phyloP scores from a whole-genome alignment of 2,797 vertebrate genomes.

The Orestias chungarensis region DNA sequence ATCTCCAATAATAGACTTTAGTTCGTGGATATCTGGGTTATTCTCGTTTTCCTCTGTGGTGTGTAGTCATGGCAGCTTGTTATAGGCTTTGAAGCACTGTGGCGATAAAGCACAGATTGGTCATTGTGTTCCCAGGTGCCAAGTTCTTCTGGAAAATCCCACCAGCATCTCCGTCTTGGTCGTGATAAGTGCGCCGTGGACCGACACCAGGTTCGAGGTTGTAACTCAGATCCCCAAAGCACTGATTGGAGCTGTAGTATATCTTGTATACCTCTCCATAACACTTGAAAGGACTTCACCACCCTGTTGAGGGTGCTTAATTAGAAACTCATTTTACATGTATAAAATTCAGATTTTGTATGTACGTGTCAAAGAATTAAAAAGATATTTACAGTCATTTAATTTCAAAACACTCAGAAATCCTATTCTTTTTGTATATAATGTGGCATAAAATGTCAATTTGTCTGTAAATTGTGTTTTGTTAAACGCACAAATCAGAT shows the following conservation, averaged over 20 bases:
- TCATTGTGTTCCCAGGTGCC: background rate
- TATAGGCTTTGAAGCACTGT: no score
- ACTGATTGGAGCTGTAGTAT: background rate
- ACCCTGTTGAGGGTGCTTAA: background rate
- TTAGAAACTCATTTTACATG: background rate
- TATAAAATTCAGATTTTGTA: background rate
- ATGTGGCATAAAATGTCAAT: background rate
- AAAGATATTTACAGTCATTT: background rate
- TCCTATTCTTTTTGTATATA: no score
- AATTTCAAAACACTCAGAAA: background rate
- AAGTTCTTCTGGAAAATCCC: background rate
- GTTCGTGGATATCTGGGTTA: no score
- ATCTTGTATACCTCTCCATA: background rate
- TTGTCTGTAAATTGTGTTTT: background rate
- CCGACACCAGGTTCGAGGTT: background rate
- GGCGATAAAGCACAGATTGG: background rate
- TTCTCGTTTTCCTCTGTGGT: no score
- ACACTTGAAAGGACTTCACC: background rate
- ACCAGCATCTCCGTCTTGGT: background rate
- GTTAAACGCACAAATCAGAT: background rate
- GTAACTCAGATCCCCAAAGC: background rate
- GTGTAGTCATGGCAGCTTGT: background rate
- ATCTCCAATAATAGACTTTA: no score
- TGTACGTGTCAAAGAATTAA: background rate
- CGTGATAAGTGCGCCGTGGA: background rate